phyloP scores from a whole-genome alignment of 2,113 vertebrate species.

The Pituophis catenifer region DNA sequence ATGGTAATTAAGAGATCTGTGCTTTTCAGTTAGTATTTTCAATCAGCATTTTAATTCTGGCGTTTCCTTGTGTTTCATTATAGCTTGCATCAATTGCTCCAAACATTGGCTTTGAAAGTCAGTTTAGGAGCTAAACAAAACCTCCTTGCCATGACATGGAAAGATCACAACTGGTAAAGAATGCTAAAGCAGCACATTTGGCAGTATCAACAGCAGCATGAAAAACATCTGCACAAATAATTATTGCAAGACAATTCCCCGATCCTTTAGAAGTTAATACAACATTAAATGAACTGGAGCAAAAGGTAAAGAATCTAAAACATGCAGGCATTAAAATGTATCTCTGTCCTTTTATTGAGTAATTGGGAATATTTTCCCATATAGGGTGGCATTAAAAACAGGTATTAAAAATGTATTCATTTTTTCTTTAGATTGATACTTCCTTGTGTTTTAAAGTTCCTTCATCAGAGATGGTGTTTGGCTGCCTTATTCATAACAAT shows the following conservation, averaged over 20 bases:
- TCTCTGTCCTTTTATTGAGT: neutral
- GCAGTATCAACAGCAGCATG: constrained; percentile 26
- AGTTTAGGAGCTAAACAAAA: neutral
- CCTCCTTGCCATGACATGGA: neutral
- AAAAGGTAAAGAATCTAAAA: neutral
- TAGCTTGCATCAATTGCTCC: neutral
- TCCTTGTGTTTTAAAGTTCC: neutral
- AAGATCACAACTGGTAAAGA: constrained; percentile 15
- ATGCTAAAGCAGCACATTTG: constrained; percentile 16
- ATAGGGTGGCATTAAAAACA: neutral
- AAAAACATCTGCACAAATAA: constrained; percentile 22
- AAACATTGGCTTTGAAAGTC: neutral
- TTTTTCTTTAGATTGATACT: neutral
- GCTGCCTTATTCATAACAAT: neutral
- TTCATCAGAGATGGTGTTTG: neutral
- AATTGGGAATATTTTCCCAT: neutral
- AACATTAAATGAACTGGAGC: constrained; percentile 1
- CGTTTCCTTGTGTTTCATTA: neutral
- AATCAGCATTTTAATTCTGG: neutral
- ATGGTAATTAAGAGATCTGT: neutral
- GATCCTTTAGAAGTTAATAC: constrained; percentile 26
- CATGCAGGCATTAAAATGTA: neutral
- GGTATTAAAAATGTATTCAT: neutral
- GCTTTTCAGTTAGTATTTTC: neutral
- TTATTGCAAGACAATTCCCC: constrained; percentile 7